Base-by-base conservation (phyloP, 2,888 invertebrate species). In the Caenorhabditis drosophilae region DNA sequence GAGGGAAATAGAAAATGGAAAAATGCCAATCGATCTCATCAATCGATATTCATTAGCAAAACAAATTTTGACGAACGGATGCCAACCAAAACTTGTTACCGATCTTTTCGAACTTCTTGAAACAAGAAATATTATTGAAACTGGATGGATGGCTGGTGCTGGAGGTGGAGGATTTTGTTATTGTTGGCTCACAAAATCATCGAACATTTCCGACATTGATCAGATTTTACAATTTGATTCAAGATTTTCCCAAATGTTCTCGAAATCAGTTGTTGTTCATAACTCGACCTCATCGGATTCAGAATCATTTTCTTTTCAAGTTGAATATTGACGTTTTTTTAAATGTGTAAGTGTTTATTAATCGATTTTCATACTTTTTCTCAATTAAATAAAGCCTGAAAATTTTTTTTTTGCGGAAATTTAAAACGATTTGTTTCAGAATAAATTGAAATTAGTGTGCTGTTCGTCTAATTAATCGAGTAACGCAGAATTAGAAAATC, bases 81-180 rank as follows among this genome's bases (percentile, higher is more conserved):
- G 74, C 35, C 74, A 77, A 49, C 78, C 80, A 34, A 46, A 20
- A 58, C 57, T 27, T 27, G 27, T 46, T 6, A 7, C 26, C 11
- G 15, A 45, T 45, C 9, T 26, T 31, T 16, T 31, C 20, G 15
- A 18, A 22, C 20, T 9, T 26, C 25, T 26, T 12, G 16, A 51
- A 15, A 2, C 4, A 25, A 49, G 23, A 26, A 20, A 25, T 34
- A 18, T 74, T 15, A 61, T 68, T 47, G 53, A 66, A 35, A 55
- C 59, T 1, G 70, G 66, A 4, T 79, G 79, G 78, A 41, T 75
- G 18, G 77, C 77, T 2, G 80, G 80, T 2, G 80, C 80, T 2
- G 80, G 79, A 11, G 80, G 79, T 1, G 80, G 79, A 9, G 31
- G 31, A 31, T 31, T 31, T 31, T 12, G 6, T 31, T 31, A 31